Conservation (phyloP, 1,140 invertebrate genomes). For the Campoletis sonorensis region DNA sequence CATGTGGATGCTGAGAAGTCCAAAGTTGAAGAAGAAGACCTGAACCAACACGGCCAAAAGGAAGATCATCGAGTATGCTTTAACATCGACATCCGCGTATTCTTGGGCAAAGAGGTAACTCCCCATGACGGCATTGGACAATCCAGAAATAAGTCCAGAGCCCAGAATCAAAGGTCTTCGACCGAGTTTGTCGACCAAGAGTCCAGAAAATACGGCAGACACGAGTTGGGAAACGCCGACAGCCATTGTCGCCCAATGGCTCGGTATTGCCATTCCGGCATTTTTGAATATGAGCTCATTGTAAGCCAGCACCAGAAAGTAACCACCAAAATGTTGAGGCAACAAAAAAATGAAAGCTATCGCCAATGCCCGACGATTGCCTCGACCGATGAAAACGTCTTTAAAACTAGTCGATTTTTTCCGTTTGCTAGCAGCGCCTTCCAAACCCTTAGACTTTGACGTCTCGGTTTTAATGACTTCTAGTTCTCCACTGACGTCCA, state of each 20-base stretch:
- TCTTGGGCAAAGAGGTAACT: slow-evolving; percentile 79
- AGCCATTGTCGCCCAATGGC: slow-evolving; percentile 73
- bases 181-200: slow-evolving; percentile 75
- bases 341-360: slow-evolving; percentile 81
- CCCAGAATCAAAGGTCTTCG: slow-evolving; percentile 74
- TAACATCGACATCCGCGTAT: slow-evolving; percentile 49
- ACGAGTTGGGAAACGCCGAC: slow-evolving; percentile 75
- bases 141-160: slow-evolving; percentile 56
- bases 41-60: slow-evolving; percentile 80
- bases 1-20: slow-evolving; percentile 82
- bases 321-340: slow-evolving; percentile 65
- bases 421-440: slow-evolving; percentile 32
- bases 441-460: slow-evolving; percentile 70
- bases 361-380: slow-evolving; percentile 80
- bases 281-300: slow-evolving; percentile 84
- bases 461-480: slow-evolving; percentile 69
- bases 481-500: slow-evolving; percentile 66
- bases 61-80: slow-evolving; percentile 76
- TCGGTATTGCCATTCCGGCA: slow-evolving; percentile 73
- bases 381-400: slow-evolving; percentile 77
- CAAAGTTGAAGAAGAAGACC: slow-evolving; percentile 82
- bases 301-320: slow-evolving; percentile 82
- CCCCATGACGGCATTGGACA: slow-evolving; percentile 76
- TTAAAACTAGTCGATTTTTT: slow-evolving; percentile 62
- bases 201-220: slow-evolving; percentile 60